These are phyloP conservation scores for Enteromius unitaeniatus DNA, from an alignment of 2,797 vertebrate genomes.

Conservation along the genomic window DNA sequence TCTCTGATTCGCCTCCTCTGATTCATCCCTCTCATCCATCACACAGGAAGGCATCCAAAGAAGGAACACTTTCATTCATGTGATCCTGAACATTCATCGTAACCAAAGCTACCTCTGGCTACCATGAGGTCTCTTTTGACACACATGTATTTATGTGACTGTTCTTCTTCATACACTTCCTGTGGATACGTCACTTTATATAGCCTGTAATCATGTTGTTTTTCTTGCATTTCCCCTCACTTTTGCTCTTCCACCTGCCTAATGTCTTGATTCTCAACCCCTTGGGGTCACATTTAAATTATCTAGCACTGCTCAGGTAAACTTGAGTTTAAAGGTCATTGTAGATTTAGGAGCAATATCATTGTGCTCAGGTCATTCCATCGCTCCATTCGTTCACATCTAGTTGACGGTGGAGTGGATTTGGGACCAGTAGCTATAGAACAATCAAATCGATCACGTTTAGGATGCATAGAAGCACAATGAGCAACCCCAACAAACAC, in stretches of 20 bases:
- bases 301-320: slow-evolving; percentile 59
- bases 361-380: slow-evolving; percentile 55
- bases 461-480: slow-evolving; percentile 58
- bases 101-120: slow-evolving; percentile 63
- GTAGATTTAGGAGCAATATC: slow-evolving; percentile 59
- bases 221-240: slow-evolving; percentile 15
- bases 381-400: slow-evolving; percentile 12
- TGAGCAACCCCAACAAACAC: slow-evolving; percentile 39
- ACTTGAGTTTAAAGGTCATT: slow-evolving; percentile 52
- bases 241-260: background rate
- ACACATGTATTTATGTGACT: slow-evolving; percentile 32
- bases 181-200: slow-evolving; percentile 41
- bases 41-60: slow-evolving; percentile 46
- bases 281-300: background rate
- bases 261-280: slow-evolving; percentile 6
- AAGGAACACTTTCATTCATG: slow-evolving; percentile 33
- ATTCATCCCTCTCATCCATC: slow-evolving; percentile 13
- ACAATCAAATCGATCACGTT: slow-evolving; percentile 50
- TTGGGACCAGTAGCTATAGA: slow-evolving; percentile 62
- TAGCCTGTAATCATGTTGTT: slow-evolving; percentile 11
- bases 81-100: slow-evolving; percentile 45
- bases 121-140: slow-evolving; percentile 49
- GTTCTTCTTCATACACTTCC: slow-evolving; percentile 34
- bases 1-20: slow-evolving; percentile 76
- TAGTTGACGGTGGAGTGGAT: slow-evolving; percentile 37